Conservation (phyloP, 64 coral and sea anemone genomes). For the Montipora cactus region DNA sequence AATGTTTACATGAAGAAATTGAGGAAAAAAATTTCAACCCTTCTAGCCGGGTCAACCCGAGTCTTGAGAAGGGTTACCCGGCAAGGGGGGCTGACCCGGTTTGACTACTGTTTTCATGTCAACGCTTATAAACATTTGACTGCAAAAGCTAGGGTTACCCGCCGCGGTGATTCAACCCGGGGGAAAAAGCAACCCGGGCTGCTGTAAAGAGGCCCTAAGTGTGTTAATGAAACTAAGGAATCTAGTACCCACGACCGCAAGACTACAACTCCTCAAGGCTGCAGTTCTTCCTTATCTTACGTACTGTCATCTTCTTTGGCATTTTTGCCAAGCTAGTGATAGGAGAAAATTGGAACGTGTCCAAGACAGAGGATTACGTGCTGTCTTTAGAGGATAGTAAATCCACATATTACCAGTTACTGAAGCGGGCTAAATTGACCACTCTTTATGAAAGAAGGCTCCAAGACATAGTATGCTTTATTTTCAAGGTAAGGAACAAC, state of each 20-base stretch:
- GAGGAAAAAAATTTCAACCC: no score
- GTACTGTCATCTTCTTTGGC: constrained; percentile 22
- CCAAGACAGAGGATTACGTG: background rate
- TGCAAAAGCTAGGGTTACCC: no score
- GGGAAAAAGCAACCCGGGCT: no score
- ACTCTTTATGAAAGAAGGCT: background rate
- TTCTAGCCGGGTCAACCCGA: no score
- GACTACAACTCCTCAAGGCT: background rate
- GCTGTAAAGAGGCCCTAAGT: background rate
- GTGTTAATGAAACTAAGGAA: background rate
- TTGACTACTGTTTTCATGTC: no score
- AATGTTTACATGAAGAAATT: no score
- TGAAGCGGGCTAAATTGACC: constrained; percentile 25
- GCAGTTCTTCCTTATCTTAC: background rate
- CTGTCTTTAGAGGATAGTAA: background rate
- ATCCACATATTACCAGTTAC: background rate
- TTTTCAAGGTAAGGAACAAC: background rate
- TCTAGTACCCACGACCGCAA: background rate
- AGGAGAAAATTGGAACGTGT: background rate
- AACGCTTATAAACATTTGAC: no score
- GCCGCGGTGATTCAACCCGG: no score
- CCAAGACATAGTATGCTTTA: background rate
- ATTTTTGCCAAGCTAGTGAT: background rate
- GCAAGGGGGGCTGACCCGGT: no score
- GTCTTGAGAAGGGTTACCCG: no score